phyloP scores from a whole-genome alignment of 2,113 vertebrate genomes.

The Cyprinus carpio region DNA sequence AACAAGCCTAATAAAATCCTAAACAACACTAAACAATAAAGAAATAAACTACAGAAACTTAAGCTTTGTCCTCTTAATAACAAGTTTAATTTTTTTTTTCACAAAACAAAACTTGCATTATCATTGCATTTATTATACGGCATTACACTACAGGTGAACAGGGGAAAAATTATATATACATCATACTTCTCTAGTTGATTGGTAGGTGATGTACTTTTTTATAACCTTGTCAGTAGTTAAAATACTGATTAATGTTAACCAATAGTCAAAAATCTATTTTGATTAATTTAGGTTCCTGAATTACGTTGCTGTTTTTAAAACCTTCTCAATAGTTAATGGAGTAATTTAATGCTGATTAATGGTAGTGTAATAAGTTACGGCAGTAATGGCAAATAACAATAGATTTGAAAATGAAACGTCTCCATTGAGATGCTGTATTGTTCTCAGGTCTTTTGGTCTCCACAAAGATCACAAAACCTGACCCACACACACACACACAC shows the following conservation, averaged over 20 bases:
- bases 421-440: neutral
- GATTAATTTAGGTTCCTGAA: neutral
- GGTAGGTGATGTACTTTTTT: too few species aligned
- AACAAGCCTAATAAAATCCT: too few species aligned
- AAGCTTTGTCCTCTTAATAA: too few species aligned
- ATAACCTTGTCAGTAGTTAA: neutral
- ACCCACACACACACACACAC: neutral
- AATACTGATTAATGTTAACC: neutral
- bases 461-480: neutral
- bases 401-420: neutral
- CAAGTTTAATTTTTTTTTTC: too few species aligned
- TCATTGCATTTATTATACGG: too few species aligned
- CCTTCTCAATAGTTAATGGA: neutral
- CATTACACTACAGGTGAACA: too few species aligned
- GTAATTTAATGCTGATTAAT: slow-evolving; percentile 3
- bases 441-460: neutral
- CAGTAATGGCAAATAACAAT: neutral
- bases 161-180: too few species aligned
- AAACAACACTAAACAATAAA: too few species aligned
- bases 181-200: too few species aligned
- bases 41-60: too few species aligned
- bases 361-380: neutral
- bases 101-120: too few species aligned
- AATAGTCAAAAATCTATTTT: neutral
- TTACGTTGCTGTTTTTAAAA: neutral